Percentiles rank a stretch among this genome's conserved stretches.
These are phyloP conservation scores for Phalacrocorax brasilianus DNA, from an alignment of 2,113 vertebrate species.

Conservation along the genomic window DNA sequence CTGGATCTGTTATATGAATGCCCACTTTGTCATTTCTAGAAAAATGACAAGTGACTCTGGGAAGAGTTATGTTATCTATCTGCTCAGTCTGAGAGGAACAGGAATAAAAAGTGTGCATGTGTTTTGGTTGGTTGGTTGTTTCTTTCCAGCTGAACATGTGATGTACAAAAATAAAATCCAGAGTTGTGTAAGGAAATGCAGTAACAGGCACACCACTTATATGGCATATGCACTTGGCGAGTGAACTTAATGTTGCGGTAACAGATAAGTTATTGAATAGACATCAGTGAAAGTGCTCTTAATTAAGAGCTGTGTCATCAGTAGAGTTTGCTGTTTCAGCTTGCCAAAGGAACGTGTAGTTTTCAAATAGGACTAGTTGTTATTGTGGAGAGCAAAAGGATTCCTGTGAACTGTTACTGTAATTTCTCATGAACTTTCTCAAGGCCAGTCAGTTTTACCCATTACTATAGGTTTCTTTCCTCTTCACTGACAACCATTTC, in stretches of 20 bases:
- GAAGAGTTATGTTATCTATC: neutral
- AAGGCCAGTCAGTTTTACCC: neutral
- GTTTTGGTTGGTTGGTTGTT: neutral
- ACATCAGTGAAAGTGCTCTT: neutral
- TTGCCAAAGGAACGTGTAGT: neutral
- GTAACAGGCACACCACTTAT: neutral
- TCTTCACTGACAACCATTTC: neutral
- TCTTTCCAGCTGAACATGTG: neutral
- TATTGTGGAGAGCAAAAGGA: neutral
- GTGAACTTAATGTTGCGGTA: neutral
- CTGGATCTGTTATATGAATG: neutral
- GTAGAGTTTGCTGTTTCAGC: neutral
- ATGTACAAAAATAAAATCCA: neutral
- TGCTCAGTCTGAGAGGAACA: neutral
- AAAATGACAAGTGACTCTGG: neutral
- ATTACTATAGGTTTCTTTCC: neutral
- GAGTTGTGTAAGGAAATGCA: neutral
- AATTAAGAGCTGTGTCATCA: neutral
- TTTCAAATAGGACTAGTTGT: neutral
- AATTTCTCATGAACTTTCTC: neutral
- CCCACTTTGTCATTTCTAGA: neutral
- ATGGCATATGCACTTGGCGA: rapidly evolving
- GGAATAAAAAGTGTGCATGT: neutral
- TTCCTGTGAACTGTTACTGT: neutral
- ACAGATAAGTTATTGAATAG: neutral